phyloP scores from a whole-genome alignment of 2,797 vertebrate genomes.

The Nothura maculosa region DNA sequence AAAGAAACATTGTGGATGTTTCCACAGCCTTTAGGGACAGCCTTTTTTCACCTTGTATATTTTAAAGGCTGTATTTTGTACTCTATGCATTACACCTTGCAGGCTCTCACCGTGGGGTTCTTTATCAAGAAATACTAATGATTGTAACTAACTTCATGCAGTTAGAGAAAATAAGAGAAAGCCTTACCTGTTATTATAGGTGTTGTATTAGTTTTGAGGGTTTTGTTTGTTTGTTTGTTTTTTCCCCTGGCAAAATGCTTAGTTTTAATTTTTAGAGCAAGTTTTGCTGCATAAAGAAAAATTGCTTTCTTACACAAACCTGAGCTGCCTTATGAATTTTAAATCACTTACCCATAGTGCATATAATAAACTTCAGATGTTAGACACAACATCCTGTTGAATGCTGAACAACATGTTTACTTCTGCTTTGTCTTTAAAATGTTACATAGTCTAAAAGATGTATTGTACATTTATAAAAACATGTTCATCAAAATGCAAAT shows the following conservation, averaged over 20 bases:
- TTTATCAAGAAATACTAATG: not conserved
- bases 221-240: not conserved
- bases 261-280: conserved; percentile 15
- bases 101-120: not conserved
- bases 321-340: conserved; percentile 63
- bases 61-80: not conserved
- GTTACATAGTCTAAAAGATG: conserved; percentile 31
- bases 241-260: not conserved
- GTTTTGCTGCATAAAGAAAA: conserved; percentile 6
- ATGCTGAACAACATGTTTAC: conserved; percentile 57
- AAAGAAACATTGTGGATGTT: not conserved
- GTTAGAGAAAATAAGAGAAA: not conserved
- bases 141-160: not conserved
- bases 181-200: not conserved
- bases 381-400: not conserved
- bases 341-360: conserved; percentile 31
- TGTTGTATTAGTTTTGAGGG: not conserved
- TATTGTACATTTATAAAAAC: no score
- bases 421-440: conserved; percentile 56
- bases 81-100: fast-evolving
- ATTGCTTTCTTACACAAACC: conserved; percentile 43
- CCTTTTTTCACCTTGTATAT: not conserved
- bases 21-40: not conserved
- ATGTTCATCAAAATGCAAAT: conserved; percentile 56
- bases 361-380: conserved; percentile 36